These are phyloP conservation scores for Spilogale gracilis DNA, from an alignment of 2,113 vertebrate genomes.

Conservation along the genomic window DNA sequence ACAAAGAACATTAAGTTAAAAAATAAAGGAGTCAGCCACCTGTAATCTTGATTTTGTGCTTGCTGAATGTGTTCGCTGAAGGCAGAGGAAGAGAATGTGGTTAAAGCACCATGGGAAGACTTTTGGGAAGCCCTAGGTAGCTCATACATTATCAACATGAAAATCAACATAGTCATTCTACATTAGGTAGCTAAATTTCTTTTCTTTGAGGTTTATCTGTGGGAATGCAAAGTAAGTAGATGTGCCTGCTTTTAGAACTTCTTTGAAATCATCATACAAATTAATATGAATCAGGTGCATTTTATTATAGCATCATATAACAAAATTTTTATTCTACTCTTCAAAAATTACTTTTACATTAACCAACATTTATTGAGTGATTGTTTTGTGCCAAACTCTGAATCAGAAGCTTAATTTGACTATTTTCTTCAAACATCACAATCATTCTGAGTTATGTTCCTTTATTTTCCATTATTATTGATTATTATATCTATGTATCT, in stretches of 20 bases:
- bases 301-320: background rate
- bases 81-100: background rate
- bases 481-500: background rate
- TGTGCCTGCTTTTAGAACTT: background rate
- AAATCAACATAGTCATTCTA: background rate
- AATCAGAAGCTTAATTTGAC: background rate
- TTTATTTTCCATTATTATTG: background rate
- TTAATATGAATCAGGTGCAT: background rate
- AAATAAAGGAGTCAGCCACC: background rate
- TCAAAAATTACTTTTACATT: background rate
- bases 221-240: background rate
- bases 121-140: background rate
- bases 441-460: background rate
- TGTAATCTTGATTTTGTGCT: background rate
- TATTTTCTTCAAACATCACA: constrained; percentile 5
- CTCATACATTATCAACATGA: background rate
- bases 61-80: background rate
- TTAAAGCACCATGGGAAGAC: fast-evolving
- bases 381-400: background rate
- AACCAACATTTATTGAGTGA: background rate
- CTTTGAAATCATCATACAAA: constrained; percentile 2
- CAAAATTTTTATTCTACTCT: background rate
- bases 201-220: background rate
- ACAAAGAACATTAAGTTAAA: background rate
- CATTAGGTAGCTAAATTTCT: background rate